Conservation (phyloP, 1,140 invertebrate genomes). For the Pectinophora gossypiella region DNA sequence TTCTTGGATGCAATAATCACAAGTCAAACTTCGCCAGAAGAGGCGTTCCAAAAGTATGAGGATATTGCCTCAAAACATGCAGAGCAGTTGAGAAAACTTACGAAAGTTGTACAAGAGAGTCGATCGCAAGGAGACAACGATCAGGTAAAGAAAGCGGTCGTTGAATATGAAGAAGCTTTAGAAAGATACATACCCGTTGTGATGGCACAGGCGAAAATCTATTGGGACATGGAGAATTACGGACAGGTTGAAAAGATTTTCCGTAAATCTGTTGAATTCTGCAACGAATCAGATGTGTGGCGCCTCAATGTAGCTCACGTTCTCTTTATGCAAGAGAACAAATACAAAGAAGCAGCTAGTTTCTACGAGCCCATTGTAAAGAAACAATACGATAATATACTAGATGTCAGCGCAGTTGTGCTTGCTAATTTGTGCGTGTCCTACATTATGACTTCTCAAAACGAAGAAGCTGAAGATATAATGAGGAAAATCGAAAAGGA, state of each 20-base stretch:
- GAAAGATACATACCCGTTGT: conserved; percentile 95
- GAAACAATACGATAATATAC: conserved; percentile 96
- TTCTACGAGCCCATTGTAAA: conserved; percentile 99
- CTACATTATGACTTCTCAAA: conserved; percentile 99
- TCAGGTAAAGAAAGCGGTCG: conserved; percentile 90
- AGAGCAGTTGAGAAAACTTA: conserved; percentile 92
- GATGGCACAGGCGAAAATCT: conserved; percentile 99
- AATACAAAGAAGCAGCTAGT: conserved; percentile 97
- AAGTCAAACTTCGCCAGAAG: conserved; percentile 97
- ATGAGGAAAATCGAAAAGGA: conserved; percentile 99
- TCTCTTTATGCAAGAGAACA: conserved; percentile 99
- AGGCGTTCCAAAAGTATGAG: conserved; percentile 98
- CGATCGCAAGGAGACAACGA: conserved; percentile 91
- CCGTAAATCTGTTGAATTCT: conserved; percentile 97
- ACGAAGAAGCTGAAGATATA: conserved; percentile 98
- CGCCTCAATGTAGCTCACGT: conserved; percentile 98
- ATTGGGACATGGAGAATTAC: conserved; percentile 98
- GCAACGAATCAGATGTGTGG: conserved; percentile 98
- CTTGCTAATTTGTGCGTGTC: conserved; percentile 98
- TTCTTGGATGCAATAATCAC: conserved; percentile 97
- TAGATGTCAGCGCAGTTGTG: conserved; percentile 96
- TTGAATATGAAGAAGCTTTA: conserved; percentile 95
- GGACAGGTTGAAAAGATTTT: conserved; percentile 96
- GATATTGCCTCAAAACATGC: conserved; percentile 94
- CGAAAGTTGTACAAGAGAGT: conserved; percentile 95